Base-by-base conservation (phyloP, 2,888 invertebrate species). In the Ophion slaviceki region DNA sequence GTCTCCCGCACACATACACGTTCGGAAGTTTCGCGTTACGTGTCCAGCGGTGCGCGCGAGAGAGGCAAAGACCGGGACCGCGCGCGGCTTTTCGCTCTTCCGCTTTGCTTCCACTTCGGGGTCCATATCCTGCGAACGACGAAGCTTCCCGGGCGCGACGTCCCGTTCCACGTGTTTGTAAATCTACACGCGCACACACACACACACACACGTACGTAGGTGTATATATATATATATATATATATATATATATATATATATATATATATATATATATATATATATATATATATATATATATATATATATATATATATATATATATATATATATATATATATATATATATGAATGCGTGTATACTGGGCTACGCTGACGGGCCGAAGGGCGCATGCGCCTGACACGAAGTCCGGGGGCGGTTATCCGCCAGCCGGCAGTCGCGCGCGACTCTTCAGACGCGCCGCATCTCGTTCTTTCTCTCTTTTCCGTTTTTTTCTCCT, bases 381-480 rank as follows among this genome's bases (percentile, higher is more conserved):
- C 4, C 53, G 17, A 3, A 14, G 17, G 82, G 87, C 86, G 87
- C 86, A 84, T 71, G 86, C 88, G 87, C 88, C 20, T 40, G 70
- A 70, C 70, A 47, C 11, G 36, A 59, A 59, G 20, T 79, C 57
- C 72, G 66, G 64, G 74, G 75, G 74, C 82, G 79, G 84, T 80
- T 88, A 70, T 85, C 84, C 81, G 68, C 75, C 64, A 79, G 79
- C 82, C 85, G 88, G 83, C 90, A 92, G 92, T 92, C 92, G 91
- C 90, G 90, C 92, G 91, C 90, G 89, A 85, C 88, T 89, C 89
- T 89, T 88, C 85, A 88, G 86, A 87, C 90, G 90, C 89, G 91
- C 86, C 86, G 87, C 87, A 89, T 76, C 77, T 81, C 64, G 76
- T 67, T 61, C 62, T 62, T 32, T 47, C 80, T 61, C 74, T 24